These are phyloP conservation scores for Diabrotica undecimpunctata DNA, from an alignment of 1,140 invertebrate species.

Conservation along the genomic window DNA sequence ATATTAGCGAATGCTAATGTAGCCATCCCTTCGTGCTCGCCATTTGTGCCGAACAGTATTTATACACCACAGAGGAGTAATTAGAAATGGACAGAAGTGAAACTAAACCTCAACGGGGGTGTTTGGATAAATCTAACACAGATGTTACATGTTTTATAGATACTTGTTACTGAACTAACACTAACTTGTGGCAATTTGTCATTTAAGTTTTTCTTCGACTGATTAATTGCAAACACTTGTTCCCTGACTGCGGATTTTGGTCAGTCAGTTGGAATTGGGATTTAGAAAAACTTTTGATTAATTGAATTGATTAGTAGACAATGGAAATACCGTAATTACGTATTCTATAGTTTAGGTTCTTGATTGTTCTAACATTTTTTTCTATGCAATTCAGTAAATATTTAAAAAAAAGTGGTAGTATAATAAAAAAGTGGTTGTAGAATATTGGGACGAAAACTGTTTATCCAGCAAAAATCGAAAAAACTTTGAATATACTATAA, in stretches of 20 bases:
- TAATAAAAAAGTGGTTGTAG: too few relatives aligned
- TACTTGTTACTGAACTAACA: conserved; percentile 37
- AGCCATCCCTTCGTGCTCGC: not conserved
- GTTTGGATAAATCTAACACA: conserved; percentile 37
- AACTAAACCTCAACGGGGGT: conserved; percentile 9
- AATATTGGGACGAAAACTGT: too few relatives aligned
- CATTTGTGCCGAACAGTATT: conserved; percentile 13
- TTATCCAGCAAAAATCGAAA: too few relatives aligned
- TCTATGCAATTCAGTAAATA: too few relatives aligned
- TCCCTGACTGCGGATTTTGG: conserved; percentile 14
- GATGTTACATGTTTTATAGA: conserved; percentile 39
- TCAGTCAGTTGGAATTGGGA: not conserved
- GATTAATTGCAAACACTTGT: conserved; percentile 34
- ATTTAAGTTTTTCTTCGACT: conserved; percentile 33
- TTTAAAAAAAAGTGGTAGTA: too few relatives aligned
- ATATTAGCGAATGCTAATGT: not conserved
- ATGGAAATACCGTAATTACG: too few relatives aligned
- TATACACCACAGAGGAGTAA: conserved; percentile 17
- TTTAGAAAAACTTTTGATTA: too few relatives aligned
- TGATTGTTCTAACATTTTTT: too few relatives aligned
- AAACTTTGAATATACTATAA: too few relatives aligned
- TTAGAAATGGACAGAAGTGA: conserved; percentile 17
- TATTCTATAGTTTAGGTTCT: too few relatives aligned
- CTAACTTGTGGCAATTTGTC: conserved; percentile 35
- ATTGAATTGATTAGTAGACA: too few relatives aligned